Evolutionary conservation across 2,888 invertebrate species (phyloP), one percentile per base, ranked within the genome.

Genomic region (Hipparchia sbordonii): DNA sequence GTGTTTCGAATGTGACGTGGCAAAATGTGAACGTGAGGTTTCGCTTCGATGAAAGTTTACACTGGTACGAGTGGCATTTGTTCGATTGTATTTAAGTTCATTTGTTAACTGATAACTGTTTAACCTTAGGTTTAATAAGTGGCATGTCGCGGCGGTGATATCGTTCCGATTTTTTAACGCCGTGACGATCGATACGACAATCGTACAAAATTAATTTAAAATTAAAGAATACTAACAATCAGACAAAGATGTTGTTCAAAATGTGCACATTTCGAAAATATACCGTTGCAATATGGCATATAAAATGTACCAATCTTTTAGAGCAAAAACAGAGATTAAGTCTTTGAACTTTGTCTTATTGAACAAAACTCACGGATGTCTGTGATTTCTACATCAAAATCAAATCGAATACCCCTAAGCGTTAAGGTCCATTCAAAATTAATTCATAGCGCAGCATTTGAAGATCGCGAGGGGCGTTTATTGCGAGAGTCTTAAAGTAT

Each of bases 401-500:
- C 12, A 6, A n/a, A 48, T 46, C 13, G 62, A 46, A 45, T 4
- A 10, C 62, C 33, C 63, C 39, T 7, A 54, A 8, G 39, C n/a
- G 33, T 52, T 51, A 65, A 39, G 48, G 13, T 39, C 57, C 62
- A 73, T 70, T 66, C 39, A 51, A 67, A 67, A 70, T 67, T 56
- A 13, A 70, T 70, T 66, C 57, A 23, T 6, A 51, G 60, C 61
- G 9, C 51, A 54, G 67, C 52, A 72, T 62, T 60, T 46, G n/a
- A 67, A 70, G 57, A 70, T 39, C 39, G 57, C 70, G 61, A 70
- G 62, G 68, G 60, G 67, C n/a, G 65, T 45, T 66, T 69, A 71
- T 51, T 39, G 60, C 51, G 56, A 46, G 65, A 46, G 48, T 71
- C 73, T 73, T 75, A 75, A 73, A 76, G 77, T 78, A 79, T 78